Percentiles rank a stretch among this genome's conserved stretches.
phyloP scores from a whole-genome alignment of 1,140 invertebrate genomes.

The Anoplophora glabripennis region DNA sequence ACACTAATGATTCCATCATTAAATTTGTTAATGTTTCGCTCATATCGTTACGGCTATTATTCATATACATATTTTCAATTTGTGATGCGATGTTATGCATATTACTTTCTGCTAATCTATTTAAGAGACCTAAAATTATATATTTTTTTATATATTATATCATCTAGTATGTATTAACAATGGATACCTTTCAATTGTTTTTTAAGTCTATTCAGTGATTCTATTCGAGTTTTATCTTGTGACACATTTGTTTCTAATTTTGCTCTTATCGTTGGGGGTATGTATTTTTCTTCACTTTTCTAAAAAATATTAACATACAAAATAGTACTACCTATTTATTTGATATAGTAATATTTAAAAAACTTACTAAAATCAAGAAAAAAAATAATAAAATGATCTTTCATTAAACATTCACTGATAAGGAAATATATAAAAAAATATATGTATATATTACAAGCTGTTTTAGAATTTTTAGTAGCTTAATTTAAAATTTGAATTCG shows the following conservation, averaged over 20 bases:
- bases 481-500: no score
- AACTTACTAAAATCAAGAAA: no score
- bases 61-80: slow-evolving; percentile 71
- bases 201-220: slow-evolving; percentile 63
- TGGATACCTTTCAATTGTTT: slow-evolving; percentile 74
- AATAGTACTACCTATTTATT: no score
- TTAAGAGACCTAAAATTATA: slow-evolving; percentile 63
- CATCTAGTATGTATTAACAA: background rate
- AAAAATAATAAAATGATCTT: no score
- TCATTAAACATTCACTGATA: no score
- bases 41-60: slow-evolving; percentile 77
- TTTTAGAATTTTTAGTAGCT: no score
- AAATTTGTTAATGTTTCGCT: slow-evolving; percentile 72
- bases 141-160: background rate
- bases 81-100: slow-evolving; percentile 75
- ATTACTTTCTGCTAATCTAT: slow-evolving; percentile 85
- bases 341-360: no score
- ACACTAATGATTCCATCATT: slow-evolving; percentile 66
- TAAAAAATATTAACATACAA: slow-evolving; percentile 30
- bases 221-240: slow-evolving; percentile 54
- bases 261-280: slow-evolving; percentile 76
- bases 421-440: no score
- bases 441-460: no score
- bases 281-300: slow-evolving; percentile 64
- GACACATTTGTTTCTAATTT: slow-evolving; percentile 40